Evolutionary conservation across 2,797 vertebrate species (phyloP).

Genomic region (Decapterus maruadsi): DNA sequence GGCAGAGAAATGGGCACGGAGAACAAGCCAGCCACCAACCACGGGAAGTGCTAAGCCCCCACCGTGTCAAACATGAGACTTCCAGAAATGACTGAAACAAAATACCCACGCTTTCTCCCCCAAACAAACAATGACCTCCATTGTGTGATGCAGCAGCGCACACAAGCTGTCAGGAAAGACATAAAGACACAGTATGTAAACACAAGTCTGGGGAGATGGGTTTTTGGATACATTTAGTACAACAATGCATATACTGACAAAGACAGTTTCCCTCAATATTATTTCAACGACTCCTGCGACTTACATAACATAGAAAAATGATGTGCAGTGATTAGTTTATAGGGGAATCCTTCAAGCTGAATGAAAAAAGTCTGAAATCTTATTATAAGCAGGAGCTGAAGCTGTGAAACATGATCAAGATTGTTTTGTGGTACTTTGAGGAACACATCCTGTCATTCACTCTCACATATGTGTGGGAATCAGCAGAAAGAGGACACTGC

Average conservation of each 20-base stretch:
- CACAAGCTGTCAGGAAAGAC: slow-evolving; percentile 82
- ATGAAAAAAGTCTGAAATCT: too few species aligned
- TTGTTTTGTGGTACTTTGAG: too few species aligned
- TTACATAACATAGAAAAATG: background rate
- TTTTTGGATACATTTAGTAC: too few species aligned
- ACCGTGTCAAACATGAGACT: slow-evolving; percentile 89
- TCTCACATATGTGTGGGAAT: slow-evolving; percentile 21
- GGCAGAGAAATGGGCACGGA: slow-evolving; percentile 60
- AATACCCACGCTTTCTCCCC: slow-evolving; percentile 86
- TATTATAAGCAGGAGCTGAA: too few species aligned
- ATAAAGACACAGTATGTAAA: slow-evolving; percentile 86
- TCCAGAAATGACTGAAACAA: slow-evolving; percentile 94
- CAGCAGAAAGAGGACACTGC: slow-evolving; percentile 57
- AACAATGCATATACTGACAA: too few species aligned
- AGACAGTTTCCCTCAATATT: too few species aligned
- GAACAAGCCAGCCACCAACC: slow-evolving; percentile 64
- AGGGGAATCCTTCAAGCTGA: too few species aligned
- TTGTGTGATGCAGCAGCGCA: slow-evolving; percentile 88
- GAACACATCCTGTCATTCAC: background rate
- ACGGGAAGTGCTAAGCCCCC: slow-evolving; percentile 81
- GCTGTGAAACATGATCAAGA: too few species aligned
- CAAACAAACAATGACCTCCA: slow-evolving; percentile 90
- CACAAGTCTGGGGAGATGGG: slow-evolving; percentile 9
- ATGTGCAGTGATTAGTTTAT: too few species aligned
- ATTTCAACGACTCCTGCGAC: too few species aligned